These are phyloP conservation scores for Fundulus diaphanus DNA, from an alignment of 2,797 vertebrate species.

Conservation along the genomic window DNA sequence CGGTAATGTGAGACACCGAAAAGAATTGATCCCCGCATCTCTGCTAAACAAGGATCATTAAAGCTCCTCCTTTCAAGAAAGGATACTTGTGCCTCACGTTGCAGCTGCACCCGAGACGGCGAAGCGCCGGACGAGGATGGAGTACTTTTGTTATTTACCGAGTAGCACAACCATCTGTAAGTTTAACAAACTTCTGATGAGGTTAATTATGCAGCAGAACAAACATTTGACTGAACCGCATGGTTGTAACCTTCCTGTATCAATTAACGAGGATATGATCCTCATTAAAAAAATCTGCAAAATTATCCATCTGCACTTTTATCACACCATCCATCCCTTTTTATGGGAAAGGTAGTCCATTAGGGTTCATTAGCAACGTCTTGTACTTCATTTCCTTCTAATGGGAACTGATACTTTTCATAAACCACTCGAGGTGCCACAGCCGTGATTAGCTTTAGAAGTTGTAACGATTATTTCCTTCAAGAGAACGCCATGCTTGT, in stretches of 20 bases:
- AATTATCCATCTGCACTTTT: constrained; percentile 69
- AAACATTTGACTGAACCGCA: constrained; percentile 61
- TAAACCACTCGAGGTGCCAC: constrained; percentile 74
- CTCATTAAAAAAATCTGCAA: constrained; percentile 50
- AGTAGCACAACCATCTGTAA: neutral
- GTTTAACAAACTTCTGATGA: constrained; percentile 11
- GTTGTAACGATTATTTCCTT: constrained; percentile 69
- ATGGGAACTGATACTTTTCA: constrained; percentile 77
- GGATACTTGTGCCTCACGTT: constrained; percentile 30
- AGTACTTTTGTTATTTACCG: neutral
- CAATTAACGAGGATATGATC: constrained; percentile 60
- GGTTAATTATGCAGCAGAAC: constrained; percentile 37
- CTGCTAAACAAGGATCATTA: constrained; percentile 65
- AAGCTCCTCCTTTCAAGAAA: constrained; percentile 50
- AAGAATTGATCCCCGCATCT: constrained; percentile 72
- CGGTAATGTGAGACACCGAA: constrained; percentile 68
- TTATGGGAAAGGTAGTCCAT: constrained; percentile 76
- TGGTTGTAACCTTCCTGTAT: constrained; percentile 54
- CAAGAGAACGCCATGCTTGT: constrained; percentile 42
- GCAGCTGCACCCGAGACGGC: constrained; percentile 11
- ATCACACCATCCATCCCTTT: constrained; percentile 71
- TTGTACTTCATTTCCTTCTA: constrained; percentile 78
- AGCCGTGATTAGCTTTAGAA: constrained; percentile 61
- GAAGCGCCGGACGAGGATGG: neutral
- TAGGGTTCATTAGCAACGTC: constrained; percentile 78